These are phyloP conservation scores for Polypedilum pembai DNA, from an alignment of 1,140 invertebrate genomes.

Conservation along the genomic window DNA sequence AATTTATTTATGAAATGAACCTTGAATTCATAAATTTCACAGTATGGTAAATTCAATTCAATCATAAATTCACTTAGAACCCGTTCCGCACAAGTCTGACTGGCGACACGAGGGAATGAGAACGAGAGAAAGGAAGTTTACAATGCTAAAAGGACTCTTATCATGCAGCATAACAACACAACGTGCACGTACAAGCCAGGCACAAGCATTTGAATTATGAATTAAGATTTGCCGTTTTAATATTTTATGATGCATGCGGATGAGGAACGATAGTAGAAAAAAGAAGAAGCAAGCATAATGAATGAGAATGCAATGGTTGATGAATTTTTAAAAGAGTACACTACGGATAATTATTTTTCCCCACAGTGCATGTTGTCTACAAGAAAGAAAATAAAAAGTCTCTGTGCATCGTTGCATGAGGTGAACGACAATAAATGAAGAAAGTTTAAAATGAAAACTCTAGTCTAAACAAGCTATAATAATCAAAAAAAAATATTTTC, in stretches of 20 bases:
- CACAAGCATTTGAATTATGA: constrained; percentile 13
- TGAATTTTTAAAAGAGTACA: constrained; percentile 16
- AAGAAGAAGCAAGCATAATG: neutral
- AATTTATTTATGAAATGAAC: neutral
- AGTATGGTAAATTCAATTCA: neutral
- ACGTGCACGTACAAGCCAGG: neutral
- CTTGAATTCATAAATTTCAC: neutral
- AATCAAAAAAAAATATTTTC: too few relatives aligned
- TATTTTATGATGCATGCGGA: constrained; percentile 17
- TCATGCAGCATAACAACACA: neutral
- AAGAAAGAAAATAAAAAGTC: too few relatives aligned
- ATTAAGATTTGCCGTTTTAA: constrained; percentile 7
- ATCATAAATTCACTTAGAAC: neutral
- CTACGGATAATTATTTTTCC: constrained; percentile 13
- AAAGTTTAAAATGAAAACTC: neutral
- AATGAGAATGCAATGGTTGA: constrained; percentile 17
- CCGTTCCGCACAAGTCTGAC: neutral
- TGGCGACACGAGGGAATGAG: neutral
- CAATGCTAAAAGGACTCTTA: neutral
- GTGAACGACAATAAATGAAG: neutral
- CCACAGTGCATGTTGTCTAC: too few relatives aligned
- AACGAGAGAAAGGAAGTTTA: neutral
- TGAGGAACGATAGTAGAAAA: constrained; percentile 5
- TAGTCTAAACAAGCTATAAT: too few relatives aligned
- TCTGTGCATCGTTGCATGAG: neutral